Base-by-base conservation (phyloP, 2,888 invertebrate species). In the Laspeyria flexula region DNA sequence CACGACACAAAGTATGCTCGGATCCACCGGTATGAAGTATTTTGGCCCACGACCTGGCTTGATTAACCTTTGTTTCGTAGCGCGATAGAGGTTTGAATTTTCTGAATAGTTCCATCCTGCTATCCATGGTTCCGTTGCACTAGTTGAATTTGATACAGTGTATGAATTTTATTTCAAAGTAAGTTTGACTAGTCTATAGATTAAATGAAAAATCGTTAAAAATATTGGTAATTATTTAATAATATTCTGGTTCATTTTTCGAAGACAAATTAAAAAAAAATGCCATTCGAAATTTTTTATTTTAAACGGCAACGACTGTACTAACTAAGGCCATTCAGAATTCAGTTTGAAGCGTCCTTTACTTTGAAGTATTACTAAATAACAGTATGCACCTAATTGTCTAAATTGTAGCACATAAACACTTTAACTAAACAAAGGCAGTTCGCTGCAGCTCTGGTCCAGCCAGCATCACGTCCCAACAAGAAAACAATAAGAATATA, bases 401-500 rank as follows among this genome's bases (percentile, higher is more conserved):
- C n/a, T n/a, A n/a, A n/a, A n/a, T n/a, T n/a, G n/a, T n/a, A 1
- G 7, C 3, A 12, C 18, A 9, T 30, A 15, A 44, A 5, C 1
- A 6, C 6, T 43, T 29, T 34, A 11, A 4, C 10, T 27, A 21
- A 13, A 43, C 12, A 9, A 50, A 49, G 41, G 33, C 10, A 21
- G 33, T 49, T 35, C 31, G 34, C 9, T 39, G 40, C 16, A 56
- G 21, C 27, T 5, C 12, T 9, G 11, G 7, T 42, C 18, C 13
- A 6, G 34, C 27, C 35, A 41, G 39, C 39, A 39, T 35, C 51
- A 47, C 53, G 60, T 51, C 11, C 31, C 11, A 33, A 41, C 50
- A 61, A 64, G 60, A 62, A 66, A 73, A 77, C 74, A 79, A 77
- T 74, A 66, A 62, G 62, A 56, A 55, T 46, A 53, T 73, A 79